phyloP scores from a whole-genome alignment of 1,140 invertebrate genomes.

The Rhysida immarginata region DNA sequence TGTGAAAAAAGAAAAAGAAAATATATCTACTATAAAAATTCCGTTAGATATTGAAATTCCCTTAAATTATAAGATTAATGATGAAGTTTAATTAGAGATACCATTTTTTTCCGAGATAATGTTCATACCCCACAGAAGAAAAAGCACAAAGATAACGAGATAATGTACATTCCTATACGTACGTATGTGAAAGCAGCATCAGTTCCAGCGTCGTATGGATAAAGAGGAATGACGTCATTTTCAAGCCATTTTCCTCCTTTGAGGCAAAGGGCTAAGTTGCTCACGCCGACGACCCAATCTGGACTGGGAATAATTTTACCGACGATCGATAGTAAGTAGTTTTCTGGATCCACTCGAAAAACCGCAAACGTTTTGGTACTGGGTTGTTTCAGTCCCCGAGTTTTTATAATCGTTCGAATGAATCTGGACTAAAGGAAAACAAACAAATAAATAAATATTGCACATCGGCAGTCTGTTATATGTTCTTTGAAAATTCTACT shows the following conservation, averaged over 20 bases:
- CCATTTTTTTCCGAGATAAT: too few species aligned
- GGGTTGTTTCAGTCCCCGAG: constrained; percentile 82
- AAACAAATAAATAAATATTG: too few species aligned
- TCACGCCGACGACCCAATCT: constrained; percentile 90
- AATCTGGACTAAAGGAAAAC: constrained; percentile 49
- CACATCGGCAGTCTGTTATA: too few species aligned
- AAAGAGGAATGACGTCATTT: constrained; percentile 62
- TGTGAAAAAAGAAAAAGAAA: too few species aligned
- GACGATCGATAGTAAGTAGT: constrained; percentile 77
- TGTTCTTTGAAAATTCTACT: too few species aligned
- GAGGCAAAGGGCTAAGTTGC: constrained; percentile 67
- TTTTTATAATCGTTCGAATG: constrained; percentile 86
- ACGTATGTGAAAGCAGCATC: constrained; percentile 82
- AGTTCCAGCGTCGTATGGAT: constrained; percentile 88
- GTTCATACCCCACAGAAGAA: too few species aligned
- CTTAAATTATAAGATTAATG: too few species aligned
- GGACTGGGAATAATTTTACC: constrained; percentile 92
- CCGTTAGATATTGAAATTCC: too few species aligned
- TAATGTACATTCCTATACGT: too few species aligned
- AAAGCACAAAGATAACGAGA: too few species aligned
- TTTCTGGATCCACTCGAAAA: constrained; percentile 72
- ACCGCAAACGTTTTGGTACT: constrained; percentile 71
- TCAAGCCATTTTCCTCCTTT: constrained; percentile 72
- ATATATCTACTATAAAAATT: too few species aligned
- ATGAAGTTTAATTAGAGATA: too few species aligned